A percentile compares a stretch with the other conserved stretches of the same genome.
These are phyloP conservation scores for Epinephelus coioides DNA, from an alignment of 2,797 vertebrate genomes.

Conservation along the genomic window DNA sequence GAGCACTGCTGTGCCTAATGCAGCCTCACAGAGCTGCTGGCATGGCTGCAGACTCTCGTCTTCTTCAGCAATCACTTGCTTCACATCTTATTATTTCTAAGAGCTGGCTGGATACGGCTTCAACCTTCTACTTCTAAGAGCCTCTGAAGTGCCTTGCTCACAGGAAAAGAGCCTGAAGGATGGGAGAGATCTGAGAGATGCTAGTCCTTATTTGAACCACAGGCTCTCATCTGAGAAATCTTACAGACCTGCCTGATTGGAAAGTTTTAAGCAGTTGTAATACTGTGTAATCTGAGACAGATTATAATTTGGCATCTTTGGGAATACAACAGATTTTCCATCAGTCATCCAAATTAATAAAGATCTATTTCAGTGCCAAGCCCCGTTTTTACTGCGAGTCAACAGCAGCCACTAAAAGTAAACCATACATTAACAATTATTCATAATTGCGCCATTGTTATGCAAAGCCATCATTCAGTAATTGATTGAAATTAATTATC, in stretches of 20 bases:
- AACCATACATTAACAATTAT: conserved; percentile 31
- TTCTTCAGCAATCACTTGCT: neutral
- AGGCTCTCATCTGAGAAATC: conserved; percentile 7
- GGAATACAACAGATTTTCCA: neutral
- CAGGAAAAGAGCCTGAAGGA: neutral
- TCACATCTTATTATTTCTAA: neutral
- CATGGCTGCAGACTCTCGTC: neutral
- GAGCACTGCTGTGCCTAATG: too few relatives aligned
- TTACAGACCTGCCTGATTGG: conserved; percentile 39
- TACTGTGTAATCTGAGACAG: conserved; percentile 43
- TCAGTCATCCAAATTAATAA: neutral
- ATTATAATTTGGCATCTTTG: conserved; percentile 35
- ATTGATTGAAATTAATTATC: conserved; percentile 57
- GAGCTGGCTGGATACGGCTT: neutral
- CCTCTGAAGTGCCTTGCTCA: conserved; percentile 12
- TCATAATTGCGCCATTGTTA: conserved; percentile 27
- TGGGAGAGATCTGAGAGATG: conserved; percentile 6
- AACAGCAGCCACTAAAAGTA: neutral
- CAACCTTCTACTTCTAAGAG: neutral
- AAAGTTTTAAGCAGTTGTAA: conserved; percentile 24
- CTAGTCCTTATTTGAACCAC: neutral
- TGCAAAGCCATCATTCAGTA: conserved; percentile 30
- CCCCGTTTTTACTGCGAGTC: conserved; percentile 2
- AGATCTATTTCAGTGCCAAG: neutral
- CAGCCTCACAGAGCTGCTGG: neutral